phyloP scores from a whole-genome alignment of 2,888 invertebrate genomes.

The Drosophila neonasuta region DNA sequence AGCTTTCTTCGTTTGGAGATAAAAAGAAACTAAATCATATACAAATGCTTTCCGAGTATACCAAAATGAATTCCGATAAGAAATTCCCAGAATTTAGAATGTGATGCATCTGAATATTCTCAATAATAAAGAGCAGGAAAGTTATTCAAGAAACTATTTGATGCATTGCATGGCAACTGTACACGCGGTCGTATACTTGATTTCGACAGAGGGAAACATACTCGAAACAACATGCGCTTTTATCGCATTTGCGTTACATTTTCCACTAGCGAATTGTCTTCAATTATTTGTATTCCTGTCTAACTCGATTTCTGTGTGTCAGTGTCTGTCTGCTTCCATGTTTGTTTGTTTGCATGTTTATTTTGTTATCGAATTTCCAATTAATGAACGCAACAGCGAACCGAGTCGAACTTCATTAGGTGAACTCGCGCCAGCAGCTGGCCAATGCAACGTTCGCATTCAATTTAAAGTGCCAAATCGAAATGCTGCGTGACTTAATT shows the following conservation, averaged over 20 bases:
- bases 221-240: not conserved
- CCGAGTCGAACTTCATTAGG: constrained; percentile 39
- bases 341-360: constrained; percentile 1
- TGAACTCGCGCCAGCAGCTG: constrained; percentile 25
- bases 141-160: not conserved
- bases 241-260: constrained; percentile 1
- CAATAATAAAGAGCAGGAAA: not conserved
- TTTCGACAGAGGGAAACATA: not conserved
- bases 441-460: constrained; percentile 35
- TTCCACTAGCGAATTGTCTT: constrained; percentile 2
- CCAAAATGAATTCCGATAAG: not conserved
- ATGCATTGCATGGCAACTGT: not conserved
- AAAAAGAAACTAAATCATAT: too few species aligned
- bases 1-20: too few species aligned
- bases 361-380: constrained; percentile 30
- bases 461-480: constrained; percentile 67
- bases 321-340: not conserved
- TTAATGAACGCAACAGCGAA: constrained; percentile 32
- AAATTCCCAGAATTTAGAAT: not conserved
- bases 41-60: too few species aligned
- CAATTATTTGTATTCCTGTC: constrained; percentile 6
- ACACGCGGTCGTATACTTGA: not conserved
- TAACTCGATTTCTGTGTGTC: not conserved
- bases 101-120: not conserved
- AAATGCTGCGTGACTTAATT: constrained; percentile 77